Percentiles rank a stretch among this genome's conserved stretches.
These are phyloP conservation scores for Hyaena hyaena DNA, from an alignment of 2,113 vertebrate genomes.

Conservation along the genomic window DNA sequence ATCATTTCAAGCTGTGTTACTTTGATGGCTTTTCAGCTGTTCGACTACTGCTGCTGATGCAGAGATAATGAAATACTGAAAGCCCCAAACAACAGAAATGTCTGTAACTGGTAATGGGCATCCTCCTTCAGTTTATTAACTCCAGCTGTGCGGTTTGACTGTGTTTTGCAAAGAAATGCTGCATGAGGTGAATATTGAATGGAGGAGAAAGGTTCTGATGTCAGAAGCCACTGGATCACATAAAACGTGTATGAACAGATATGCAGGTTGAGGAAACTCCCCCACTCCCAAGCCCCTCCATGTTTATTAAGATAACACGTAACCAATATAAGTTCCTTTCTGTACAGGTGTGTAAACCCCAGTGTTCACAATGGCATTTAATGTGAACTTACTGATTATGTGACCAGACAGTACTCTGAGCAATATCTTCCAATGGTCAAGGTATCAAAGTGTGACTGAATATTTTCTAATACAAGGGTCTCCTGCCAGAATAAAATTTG, in stretches of 20 bases:
- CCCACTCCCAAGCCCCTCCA: not conserved
- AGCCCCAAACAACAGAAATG: slow-evolving; percentile 84
- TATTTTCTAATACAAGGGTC: not conserved
- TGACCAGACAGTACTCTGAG: not conserved
- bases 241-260: slow-evolving; percentile 44
- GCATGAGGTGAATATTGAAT: slow-evolving; percentile 78
- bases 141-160: slow-evolving; percentile 88
- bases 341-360: not conserved
- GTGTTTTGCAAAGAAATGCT: slow-evolving; percentile 79
- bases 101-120: slow-evolving; percentile 87
- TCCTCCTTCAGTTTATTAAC: slow-evolving; percentile 88
- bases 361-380: not conserved
- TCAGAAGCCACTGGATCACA: slow-evolving; percentile 73
- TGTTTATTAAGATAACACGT: slow-evolving; percentile 52
- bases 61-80: slow-evolving; percentile 90
- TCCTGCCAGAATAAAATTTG: not conserved
- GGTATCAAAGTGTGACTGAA: not conserved
- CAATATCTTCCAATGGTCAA: slow-evolving; percentile 20
- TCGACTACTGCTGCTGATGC: slow-evolving; percentile 84
- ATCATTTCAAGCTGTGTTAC: slow-evolving; percentile 89
- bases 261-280: slow-evolving; percentile 62
- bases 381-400: not conserved
- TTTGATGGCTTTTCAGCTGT: slow-evolving; percentile 88
- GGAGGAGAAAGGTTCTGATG: slow-evolving; percentile 75
- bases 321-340: not conserved